A percentile compares a stretch with the other conserved stretches of the same genome.
phyloP scores from a whole-genome alignment of 2,888 invertebrate species.

The Octodonta nipae region DNA sequence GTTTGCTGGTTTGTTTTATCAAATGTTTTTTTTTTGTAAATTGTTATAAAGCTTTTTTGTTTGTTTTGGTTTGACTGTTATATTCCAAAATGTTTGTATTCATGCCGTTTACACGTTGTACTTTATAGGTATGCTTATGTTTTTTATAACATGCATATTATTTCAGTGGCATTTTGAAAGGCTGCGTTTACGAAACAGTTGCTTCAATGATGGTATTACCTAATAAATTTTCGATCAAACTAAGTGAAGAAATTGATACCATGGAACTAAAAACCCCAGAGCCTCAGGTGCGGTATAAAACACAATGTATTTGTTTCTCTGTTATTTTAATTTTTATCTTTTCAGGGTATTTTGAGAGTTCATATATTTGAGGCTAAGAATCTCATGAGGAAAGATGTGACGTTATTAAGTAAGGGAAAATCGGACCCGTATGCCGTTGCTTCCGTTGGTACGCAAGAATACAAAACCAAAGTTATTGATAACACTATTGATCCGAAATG shows the following conservation, averaged over 20 bases:
- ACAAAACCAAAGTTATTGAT: slow-evolving; percentile 85
- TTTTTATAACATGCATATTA: slow-evolving; percentile 5
- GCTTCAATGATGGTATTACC: slow-evolving; percentile 88
- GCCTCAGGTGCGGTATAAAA: slow-evolving; percentile 55
- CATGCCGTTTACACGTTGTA: slow-evolving; percentile 4
- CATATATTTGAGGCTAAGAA: slow-evolving; percentile 90
- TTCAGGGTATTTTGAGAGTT: slow-evolving; percentile 81
- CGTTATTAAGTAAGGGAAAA: slow-evolving; percentile 81
- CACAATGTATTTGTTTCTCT: not conserved
- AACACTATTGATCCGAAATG: slow-evolving; percentile 91
- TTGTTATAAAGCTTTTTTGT: no score
- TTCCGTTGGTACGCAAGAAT: slow-evolving; percentile 84
- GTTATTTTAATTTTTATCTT: slow-evolving; percentile 5
- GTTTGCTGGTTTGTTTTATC: no score
- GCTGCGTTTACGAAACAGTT: slow-evolving; percentile 81
- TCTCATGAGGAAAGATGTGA: slow-evolving; percentile 90
- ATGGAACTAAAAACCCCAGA: slow-evolving; percentile 75
- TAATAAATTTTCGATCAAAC: slow-evolving; percentile 81
- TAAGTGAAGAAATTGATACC: slow-evolving; percentile 74
- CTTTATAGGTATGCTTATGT: not conserved
- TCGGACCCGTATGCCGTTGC: slow-evolving; percentile 93
- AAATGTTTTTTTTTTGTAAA: no score
- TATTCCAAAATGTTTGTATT: no score
- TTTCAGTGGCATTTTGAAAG: slow-evolving; percentile 70
- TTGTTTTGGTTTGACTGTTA: no score